phyloP scores from a whole-genome alignment of 2,888 invertebrate species.

The Caenorhabditis sp. region DNA sequence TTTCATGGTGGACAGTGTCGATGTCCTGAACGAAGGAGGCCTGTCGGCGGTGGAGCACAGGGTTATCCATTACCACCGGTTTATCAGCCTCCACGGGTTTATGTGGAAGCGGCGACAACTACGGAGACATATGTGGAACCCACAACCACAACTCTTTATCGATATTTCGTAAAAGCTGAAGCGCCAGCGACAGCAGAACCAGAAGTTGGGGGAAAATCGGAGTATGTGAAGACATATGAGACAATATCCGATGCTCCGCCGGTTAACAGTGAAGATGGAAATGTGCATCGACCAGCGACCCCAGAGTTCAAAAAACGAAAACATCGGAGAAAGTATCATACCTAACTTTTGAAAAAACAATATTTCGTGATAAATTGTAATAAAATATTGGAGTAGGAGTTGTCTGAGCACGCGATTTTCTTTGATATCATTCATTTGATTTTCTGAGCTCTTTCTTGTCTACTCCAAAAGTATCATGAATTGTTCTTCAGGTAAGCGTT shows the following conservation, averaged over 20 bases:
- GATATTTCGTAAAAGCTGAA: slow-evolving; percentile 28
- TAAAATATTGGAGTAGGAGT: too few relatives aligned
- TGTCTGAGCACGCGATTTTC: too few relatives aligned
- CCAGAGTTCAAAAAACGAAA: neutral
- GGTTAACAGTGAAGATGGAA: neutral
- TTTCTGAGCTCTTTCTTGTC: too few relatives aligned
- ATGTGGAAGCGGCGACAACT: slow-evolving; percentile 6
- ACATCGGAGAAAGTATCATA: neutral
- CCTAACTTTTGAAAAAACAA: too few relatives aligned
- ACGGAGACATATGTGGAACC: slow-evolving; percentile 16
- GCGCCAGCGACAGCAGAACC: slow-evolving; percentile 12
- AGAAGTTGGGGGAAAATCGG: slow-evolving; percentile 5
- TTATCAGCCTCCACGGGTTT: slow-evolving; percentile 1
- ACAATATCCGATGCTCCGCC: neutral
- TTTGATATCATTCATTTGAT: too few relatives aligned
- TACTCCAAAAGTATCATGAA: too few relatives aligned
- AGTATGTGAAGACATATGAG: slow-evolving; percentile 6
- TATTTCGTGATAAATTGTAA: too few relatives aligned
- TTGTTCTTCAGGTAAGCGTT: too few relatives aligned
- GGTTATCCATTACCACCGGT: slow-evolving; percentile 3
- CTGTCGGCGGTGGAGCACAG: slow-evolving; percentile 8
- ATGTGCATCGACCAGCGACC: neutral
- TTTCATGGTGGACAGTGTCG: slow-evolving; percentile 19
- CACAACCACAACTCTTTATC: slow-evolving; percentile 19
- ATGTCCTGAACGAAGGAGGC: slow-evolving; percentile 23